Evolutionary conservation across 2,888 invertebrate species (phyloP), one percentile per base, ranked within the genome.

Genomic region (Dolomedes plantarius): DNA sequence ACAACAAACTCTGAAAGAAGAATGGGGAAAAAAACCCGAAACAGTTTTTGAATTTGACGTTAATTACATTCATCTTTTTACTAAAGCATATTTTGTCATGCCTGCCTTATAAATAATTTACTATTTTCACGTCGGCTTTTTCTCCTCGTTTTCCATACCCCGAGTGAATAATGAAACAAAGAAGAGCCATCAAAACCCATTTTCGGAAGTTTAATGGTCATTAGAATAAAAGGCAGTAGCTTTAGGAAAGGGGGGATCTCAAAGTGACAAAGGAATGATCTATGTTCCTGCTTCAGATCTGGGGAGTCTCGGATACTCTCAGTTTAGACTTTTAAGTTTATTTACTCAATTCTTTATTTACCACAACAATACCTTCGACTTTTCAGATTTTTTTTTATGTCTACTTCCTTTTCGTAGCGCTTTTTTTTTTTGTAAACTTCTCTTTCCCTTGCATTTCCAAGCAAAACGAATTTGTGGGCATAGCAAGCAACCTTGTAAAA

Each of bases 261-360:
- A 65, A 67, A 76, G 67, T 76, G 76, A 76, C 67, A 76, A 36
- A 41, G 46, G 31, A 76, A 67, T 67, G 67, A 76, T 64, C 46
- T 67, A 76, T 67, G 50, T 41, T 13, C 32, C 16, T 56, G 23
- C 1, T 23, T 23, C 23, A 19, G 1, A 2, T 23, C 11, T 23
- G 36, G n/a, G 16, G 41, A 56, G 23, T 56, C 23, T 23, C 19
- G 5, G 11, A 1, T 23, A 6, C 23, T 56, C 23, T 11, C 11
- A 56, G 23, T 56, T 19, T 56, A 56, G 5, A 23, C 3, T 23
- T 23, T 23, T 56, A 23, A 56, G 16, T 56, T 23, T 23, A 23
- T 19, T 56, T 56, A 7, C 6, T 36, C 5, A 5, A 7, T 36
- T 9, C 9, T 36, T 7, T 36, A 36, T 36, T 36, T 36, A 36